phyloP scores from a whole-genome alignment of 92 coral and sea anemone genomes.

The Palythoa grandis region DNA sequence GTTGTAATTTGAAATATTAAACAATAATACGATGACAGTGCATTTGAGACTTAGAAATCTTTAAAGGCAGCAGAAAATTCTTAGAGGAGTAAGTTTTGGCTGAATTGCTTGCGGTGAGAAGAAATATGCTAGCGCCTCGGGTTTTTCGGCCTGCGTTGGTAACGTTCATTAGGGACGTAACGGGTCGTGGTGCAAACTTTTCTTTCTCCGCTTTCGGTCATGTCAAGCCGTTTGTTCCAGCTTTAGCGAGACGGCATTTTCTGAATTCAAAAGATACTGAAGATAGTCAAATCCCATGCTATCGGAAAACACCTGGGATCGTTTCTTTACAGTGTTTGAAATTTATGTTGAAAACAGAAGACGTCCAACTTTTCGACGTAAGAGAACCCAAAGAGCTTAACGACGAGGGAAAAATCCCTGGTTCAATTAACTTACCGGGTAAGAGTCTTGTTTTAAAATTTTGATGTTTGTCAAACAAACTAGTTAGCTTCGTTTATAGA shows the following conservation, averaged over 20 bases:
- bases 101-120: background rate
- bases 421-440: constrained; percentile 71
- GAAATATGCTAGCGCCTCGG: background rate
- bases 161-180: background rate
- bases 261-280: background rate
- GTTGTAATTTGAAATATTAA: background rate
- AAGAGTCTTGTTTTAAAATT: constrained; percentile 17
- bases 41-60: background rate
- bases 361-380: constrained; percentile 76
- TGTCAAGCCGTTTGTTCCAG: constrained; percentile 5
- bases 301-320: constrained; percentile 34
- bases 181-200: background rate
- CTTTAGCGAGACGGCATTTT: background rate
- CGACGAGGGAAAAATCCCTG: constrained; percentile 71
- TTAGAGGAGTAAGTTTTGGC: background rate
- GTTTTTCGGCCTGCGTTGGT: background rate
- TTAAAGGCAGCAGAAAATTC: background rate
- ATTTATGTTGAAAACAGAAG: constrained; percentile 51
- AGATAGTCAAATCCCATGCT: constrained; percentile 28
- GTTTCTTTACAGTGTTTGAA: constrained; percentile 63
- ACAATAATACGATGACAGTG: background rate
- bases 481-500: background rate
- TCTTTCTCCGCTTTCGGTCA: background rate
- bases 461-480: background rate
- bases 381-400: constrained; percentile 75